phyloP scores from a whole-genome alignment of 2,113 vertebrate species.

The Ibidorhyncha struthersii region DNA sequence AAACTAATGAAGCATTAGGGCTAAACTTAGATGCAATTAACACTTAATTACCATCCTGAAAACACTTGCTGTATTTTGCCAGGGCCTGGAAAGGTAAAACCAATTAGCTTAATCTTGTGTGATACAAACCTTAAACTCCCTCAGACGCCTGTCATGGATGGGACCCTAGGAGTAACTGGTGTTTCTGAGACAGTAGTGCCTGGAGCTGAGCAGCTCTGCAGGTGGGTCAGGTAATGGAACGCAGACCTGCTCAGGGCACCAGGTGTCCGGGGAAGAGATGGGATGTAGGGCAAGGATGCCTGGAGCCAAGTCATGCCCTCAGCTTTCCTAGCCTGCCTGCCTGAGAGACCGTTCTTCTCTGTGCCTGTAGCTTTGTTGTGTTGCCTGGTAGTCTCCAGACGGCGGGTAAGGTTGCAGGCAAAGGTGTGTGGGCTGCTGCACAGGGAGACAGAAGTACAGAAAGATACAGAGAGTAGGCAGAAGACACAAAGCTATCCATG shows the following conservation, averaged over 20 bases:
- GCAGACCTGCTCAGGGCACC: background rate
- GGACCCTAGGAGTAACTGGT: background rate
- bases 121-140: slow-evolving; percentile 5
- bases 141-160: background rate
- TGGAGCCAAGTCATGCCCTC: background rate
- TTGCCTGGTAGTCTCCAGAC: background rate
- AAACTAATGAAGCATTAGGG: slow-evolving; percentile 69
- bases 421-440: background rate
- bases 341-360: background rate
- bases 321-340: background rate
- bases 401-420: background rate
- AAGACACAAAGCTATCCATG: background rate
- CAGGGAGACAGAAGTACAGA: background rate
- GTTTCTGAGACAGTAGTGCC: background rate
- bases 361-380: background rate
- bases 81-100: slow-evolving; percentile 42
- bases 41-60: slow-evolving; percentile 62
- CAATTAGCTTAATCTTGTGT: slow-evolving; percentile 50
- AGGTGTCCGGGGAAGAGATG: background rate
- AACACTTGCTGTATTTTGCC: slow-evolving; percentile 57
- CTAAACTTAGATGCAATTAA: slow-evolving; percentile 71
- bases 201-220: background rate
- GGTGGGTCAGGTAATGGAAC: background rate
- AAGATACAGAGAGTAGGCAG: background rate
- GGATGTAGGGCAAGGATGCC: background rate